Conservation (phyloP, 2,113 vertebrate genomes). For the Mesoclemmys tuberculata region DNA sequence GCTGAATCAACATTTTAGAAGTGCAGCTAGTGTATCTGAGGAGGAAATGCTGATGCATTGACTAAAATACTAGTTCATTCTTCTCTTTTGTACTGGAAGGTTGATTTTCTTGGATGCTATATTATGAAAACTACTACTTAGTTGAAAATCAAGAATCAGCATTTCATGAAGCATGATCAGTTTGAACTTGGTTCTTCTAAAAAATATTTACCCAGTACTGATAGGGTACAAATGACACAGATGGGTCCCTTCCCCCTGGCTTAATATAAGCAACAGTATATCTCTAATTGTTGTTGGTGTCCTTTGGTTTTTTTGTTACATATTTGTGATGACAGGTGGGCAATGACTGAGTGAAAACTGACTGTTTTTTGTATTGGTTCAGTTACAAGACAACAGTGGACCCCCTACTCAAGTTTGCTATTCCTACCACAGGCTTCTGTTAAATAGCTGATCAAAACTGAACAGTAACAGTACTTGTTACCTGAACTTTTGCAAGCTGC, state of each 20-base stretch:
- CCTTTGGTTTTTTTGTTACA: neutral
- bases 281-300: neutral
- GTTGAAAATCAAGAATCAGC: neutral
- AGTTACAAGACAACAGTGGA: neutral
- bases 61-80: neutral
- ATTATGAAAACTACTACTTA: neutral
- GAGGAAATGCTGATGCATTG: neutral
- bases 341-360: neutral
- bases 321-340: neutral
- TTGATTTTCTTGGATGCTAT: neutral
- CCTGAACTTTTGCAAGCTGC: neutral
- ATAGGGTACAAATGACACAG: neutral
- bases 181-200: neutral
- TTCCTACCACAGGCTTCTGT: neutral
- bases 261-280: neutral
- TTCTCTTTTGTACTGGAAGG: neutral
- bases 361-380: neutral
- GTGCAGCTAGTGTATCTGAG: neutral
- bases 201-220: neutral
- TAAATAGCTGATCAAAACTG: neutral
- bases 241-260: neutral
- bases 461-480: neutral
- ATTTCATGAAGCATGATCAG: neutral
- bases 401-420: neutral
- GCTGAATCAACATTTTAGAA: accelerated